Conservation (phyloP, 2,113 vertebrate genomes). For the Enhydra lutris region DNA sequence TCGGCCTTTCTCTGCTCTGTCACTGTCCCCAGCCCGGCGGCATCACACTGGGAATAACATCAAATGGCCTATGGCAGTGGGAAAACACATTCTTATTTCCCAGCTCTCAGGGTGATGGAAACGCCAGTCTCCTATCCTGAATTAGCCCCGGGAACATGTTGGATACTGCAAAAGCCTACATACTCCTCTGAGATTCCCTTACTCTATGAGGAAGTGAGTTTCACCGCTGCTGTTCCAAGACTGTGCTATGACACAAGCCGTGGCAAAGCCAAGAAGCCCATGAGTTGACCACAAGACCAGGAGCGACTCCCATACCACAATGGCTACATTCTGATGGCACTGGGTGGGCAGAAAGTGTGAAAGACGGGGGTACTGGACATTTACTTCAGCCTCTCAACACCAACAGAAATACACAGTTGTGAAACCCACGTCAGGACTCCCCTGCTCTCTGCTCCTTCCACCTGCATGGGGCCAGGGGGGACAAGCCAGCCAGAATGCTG, state of each 20-base stretch:
- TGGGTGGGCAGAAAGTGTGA: accelerated
- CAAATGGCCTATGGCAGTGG: neutral
- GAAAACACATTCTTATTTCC: neutral
- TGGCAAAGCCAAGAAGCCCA: neutral
- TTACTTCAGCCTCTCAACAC: neutral
- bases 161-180: neutral
- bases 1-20: neutral
- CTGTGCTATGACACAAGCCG: accelerated
- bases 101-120: neutral
- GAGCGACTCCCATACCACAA: neutral
- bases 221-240: too few relatives aligned
- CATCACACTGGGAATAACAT: neutral
- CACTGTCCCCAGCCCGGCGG: neutral
- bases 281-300: accelerated
- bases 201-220: accelerated
- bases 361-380: neutral
- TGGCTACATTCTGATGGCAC: accelerated
- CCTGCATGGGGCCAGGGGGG: neutral
- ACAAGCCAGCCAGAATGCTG: neutral
- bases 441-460: neutral
- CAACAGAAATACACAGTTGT: accelerated
- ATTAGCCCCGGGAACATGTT: neutral
- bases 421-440: neutral
- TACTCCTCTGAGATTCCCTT: accelerated
- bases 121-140: neutral